phyloP scores from a whole-genome alignment of 2,888 invertebrate genomes.

The Amphiduros pacificus region DNA sequence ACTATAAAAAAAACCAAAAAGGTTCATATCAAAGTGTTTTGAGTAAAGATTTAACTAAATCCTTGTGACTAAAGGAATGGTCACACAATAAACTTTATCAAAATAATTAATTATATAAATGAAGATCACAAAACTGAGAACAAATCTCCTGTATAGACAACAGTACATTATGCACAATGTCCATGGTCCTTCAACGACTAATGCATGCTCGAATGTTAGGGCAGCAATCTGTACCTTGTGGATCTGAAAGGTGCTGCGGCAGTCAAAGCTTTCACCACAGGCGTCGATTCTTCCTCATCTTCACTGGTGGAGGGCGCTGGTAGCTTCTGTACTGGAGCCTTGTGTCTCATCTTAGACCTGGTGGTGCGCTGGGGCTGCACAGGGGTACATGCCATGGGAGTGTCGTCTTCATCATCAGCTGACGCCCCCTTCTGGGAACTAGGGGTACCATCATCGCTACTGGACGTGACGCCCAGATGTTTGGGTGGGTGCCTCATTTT shows the following conservation, averaged over 20 bases:
- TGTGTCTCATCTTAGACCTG: neutral
- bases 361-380: neutral
- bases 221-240: constrained; percentile 10
- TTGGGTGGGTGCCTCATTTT: neutral
- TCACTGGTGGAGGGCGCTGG: neutral
- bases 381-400: neutral
- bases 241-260: neutral
- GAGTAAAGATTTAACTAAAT: no score
- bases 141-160: no score
- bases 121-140: no score
- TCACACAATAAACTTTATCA: no score
- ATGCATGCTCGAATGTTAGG: no score
- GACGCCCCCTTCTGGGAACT: neutral
- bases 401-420: neutral
- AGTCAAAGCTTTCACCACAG: no score
- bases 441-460: neutral
- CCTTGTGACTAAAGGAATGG: no score
- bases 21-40: no score
- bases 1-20: no score
- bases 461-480: neutral
- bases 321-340: neutral
- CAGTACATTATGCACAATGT: no score
- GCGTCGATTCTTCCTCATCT: neutral
- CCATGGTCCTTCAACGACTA: no score
- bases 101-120: no score